Evolutionary conservation across 64 coral and sea anemone species (phyloP), one percentile per base, ranked within the genome.

Genomic region (Actinia tenebrosa): DNA sequence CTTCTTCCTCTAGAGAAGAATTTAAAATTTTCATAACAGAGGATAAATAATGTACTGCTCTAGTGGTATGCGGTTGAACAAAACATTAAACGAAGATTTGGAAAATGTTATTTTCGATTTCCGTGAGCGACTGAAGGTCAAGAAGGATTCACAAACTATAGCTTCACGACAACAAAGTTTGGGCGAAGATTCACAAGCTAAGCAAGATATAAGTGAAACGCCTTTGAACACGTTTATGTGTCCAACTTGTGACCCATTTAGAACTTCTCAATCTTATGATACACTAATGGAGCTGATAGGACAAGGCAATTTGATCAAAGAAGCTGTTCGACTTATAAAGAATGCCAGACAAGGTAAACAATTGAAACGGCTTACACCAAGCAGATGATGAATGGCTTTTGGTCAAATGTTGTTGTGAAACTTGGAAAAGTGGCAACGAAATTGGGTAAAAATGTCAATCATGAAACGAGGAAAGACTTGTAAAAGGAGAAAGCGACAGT

Each of bases 101-200:
- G 94, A 96, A 8, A 86, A 90, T 22, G 92, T 96, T 61, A 92
- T 96, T 85, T 86, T 89, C 9, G 91, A 96, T 52, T 90, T 96
- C 82, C 94, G 94, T 80, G 94, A 96, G 80, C 91, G 89, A 43
- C 91, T 96, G 17, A 87, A 96, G 80, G 94, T 96, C 18, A 90
- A 96, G 42, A 92, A 84, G 44, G 91, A 92, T 14, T 63, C 53
- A 16, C 88, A 66, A 45, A 89, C 78, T 30, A 82, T 83, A 23
- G 45, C 87, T 19, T 53, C 79, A 79, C 87, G 89, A 55, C 83
- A 87, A 86, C 87, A 87, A 45, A 78, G 56, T 44, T 87, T 89
- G 37, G 64, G 43, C 56, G 91, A 87, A 68, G 91, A 96, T 78
- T 56, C 37, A 30, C 56, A 88, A 58, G 60, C 84, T 44, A 87